Base-by-base conservation (phyloP, 2,113 vertebrate species). In the Mirounga angustirostris region DNA sequence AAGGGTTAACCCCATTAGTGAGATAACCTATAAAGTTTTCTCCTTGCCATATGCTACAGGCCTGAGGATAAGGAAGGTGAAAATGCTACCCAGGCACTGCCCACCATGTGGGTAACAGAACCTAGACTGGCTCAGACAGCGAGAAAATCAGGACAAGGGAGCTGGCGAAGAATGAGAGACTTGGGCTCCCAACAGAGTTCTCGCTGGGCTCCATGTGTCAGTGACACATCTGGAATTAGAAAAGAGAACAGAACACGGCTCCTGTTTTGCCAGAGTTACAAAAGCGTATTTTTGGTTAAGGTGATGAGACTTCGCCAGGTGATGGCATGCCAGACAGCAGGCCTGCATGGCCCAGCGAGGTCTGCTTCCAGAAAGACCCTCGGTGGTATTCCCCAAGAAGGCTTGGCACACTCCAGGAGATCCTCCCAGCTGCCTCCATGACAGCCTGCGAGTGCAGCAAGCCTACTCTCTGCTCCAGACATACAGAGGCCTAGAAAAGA, bases 121-220 rank as follows among this genome's bases (percentile, higher is more conserved):
- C 5, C 40, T 46, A 71, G 33, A 78, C 2, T 82, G 79, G 33
- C 87, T 94, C 24, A 69, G 16, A 61, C 0, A 2, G 63, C 5
- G 4, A 54, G 65, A 86, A 94, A 93, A 46, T 10, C 58, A 67
- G 56, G 46, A 88, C 76, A 76, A 63, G 1, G 22, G 43, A 4
- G 24, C n/a, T 89, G 50, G 86, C 19, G 12, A 79, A 69, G 61
- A 65, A 30, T 40, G 21, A 94, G 52, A 89, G 40, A 52, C 56
- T 67, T 88, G 36, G 59, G 15, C 93, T 86, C 88, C 63, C 85
- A 96, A 67, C 9, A 76, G 81, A 91, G 58, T 65, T 82, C 84
- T 92, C 26, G 1, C 74, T 54, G 24, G 67, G 73, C 8, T 83
- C 74, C 36, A 12, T 54, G 67, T 86, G 50, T 89, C 69, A 46